Evolutionary conservation across 1,140 invertebrate species (phyloP).

Genomic region (Teleogryllus occipitalis): DNA sequence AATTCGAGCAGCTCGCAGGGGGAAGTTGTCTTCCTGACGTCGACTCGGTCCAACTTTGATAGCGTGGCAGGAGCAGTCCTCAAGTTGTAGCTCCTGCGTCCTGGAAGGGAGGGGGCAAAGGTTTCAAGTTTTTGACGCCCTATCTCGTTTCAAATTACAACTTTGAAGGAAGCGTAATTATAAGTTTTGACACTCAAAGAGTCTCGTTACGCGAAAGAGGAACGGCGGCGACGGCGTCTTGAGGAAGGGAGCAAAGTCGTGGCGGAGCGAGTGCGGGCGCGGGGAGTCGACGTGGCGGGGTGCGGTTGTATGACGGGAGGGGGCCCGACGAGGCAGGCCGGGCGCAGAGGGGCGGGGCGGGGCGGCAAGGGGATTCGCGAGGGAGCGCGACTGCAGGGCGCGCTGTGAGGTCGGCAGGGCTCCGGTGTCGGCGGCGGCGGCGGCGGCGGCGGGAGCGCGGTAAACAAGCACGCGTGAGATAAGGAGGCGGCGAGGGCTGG

Average conservation of each 20-base stretch:
- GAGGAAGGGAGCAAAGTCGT: no score
- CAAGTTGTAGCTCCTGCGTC: no score
- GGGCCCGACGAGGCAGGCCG: no score
- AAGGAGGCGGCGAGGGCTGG: not conserved
- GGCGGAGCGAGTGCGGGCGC: no score
- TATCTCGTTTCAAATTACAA: slow-evolving; percentile 1
- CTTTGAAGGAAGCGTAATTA: slow-evolving; percentile 1
- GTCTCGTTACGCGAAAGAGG: not conserved
- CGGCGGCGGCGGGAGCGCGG: not conserved
- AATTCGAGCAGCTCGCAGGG: not conserved
- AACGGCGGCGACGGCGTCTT: no score
- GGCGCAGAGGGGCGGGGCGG: no score
- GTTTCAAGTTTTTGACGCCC: slow-evolving; percentile 3
- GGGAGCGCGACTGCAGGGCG: not conserved
- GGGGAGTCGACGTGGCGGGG: no score
- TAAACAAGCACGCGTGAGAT: not conserved
- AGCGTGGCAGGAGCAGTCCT: not conserved
- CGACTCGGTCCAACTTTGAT: not conserved
- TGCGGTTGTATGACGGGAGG: no score
- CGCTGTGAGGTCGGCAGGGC: not conserved
- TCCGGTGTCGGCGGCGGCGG: not conserved
- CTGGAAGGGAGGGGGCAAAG: not conserved
- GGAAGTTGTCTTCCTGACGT: not conserved
- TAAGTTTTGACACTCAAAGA: not conserved
- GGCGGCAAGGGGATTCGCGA: not conserved